These are phyloP conservation scores for Steinernema feltiae DNA, from an alignment of 1,140 invertebrate genomes.

Conservation along the genomic window DNA sequence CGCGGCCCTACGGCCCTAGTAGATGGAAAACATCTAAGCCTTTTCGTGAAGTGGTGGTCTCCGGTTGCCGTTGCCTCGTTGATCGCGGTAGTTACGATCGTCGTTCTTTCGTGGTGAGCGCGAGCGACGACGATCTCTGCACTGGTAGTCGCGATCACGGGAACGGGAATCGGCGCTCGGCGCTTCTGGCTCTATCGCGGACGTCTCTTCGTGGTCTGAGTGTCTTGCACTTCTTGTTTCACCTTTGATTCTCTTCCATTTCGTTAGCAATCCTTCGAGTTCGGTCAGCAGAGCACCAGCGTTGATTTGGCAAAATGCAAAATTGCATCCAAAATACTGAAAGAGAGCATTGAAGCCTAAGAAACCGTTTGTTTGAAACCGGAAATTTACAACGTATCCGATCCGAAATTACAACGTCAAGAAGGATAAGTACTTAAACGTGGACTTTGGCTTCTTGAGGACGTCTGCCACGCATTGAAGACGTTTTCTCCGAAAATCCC, in stretches of 20 bases:
- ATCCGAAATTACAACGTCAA: too few relatives aligned
- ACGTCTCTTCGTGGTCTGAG: conserved; percentile 21
- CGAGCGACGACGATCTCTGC: background rate
- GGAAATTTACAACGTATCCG: too few relatives aligned
- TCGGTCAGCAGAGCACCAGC: conserved; percentile 73
- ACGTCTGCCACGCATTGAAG: too few relatives aligned
- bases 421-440: too few relatives aligned
- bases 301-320: conserved; percentile 74
- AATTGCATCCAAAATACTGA: conserved; percentile 70
- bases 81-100: conserved; percentile 23
- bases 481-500: too few relatives aligned
- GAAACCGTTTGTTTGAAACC: too few relatives aligned
- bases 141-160: background rate
- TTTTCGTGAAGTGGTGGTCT: conserved; percentile 57
- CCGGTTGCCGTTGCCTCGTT: background rate
- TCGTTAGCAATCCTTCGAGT: conserved; percentile 77
- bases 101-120: conserved; percentile 10
- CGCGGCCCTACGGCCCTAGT: conserved; percentile 84
- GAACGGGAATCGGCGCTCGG: conserved; percentile 25
- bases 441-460: too few relatives aligned
- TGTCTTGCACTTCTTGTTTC: conserved; percentile 7
- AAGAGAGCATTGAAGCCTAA: too few relatives aligned
- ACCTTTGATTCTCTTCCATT: conserved; percentile 32
- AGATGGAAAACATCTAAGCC: conserved; percentile 69
- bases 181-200: conserved; percentile 29